Conservation (phyloP, 2,888 invertebrate genomes). For the Pegoplata infirma region DNA sequence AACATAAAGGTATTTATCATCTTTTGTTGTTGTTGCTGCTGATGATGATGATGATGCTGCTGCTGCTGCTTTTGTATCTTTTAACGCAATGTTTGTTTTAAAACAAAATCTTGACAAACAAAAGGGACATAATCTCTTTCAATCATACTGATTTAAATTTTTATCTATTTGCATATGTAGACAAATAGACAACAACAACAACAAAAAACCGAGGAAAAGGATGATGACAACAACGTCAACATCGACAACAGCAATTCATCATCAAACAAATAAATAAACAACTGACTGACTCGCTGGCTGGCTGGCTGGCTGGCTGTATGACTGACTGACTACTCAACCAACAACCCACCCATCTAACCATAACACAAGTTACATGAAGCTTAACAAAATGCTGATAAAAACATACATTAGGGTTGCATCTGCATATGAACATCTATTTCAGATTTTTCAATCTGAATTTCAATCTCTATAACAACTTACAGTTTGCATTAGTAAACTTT, state of each 20-base stretch:
- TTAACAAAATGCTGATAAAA: too few species aligned
- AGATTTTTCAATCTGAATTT: too few species aligned
- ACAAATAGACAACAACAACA: constrained; percentile 48
- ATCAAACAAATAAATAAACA: constrained; percentile 21
- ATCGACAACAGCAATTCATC: constrained; percentile 46
- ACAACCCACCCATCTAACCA: not conserved
- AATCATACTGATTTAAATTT: constrained; percentile 55
- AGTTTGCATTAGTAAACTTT: too few species aligned
- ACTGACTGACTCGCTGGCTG: not conserved
- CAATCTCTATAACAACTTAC: too few species aligned
- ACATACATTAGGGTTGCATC: too few species aligned
- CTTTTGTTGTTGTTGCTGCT: constrained; percentile 29
- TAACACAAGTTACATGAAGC: not conserved
- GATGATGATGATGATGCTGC: constrained; percentile 1
- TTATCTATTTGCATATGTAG: constrained; percentile 54
- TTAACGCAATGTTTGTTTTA: constrained; percentile 53
- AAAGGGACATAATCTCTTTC: constrained; percentile 51
- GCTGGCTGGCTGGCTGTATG: too few species aligned
- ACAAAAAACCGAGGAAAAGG: constrained; percentile 7
- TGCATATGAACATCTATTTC: too few species aligned
- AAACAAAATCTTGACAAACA: constrained; percentile 52
- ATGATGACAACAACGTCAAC: constrained; percentile 39
- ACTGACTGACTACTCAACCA: not conserved
- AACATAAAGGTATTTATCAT: constrained; percentile 39
- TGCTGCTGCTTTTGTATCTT: constrained; percentile 18